Base-by-base conservation (phyloP, 2,113 vertebrate species). In the Sapajus apella region DNA sequence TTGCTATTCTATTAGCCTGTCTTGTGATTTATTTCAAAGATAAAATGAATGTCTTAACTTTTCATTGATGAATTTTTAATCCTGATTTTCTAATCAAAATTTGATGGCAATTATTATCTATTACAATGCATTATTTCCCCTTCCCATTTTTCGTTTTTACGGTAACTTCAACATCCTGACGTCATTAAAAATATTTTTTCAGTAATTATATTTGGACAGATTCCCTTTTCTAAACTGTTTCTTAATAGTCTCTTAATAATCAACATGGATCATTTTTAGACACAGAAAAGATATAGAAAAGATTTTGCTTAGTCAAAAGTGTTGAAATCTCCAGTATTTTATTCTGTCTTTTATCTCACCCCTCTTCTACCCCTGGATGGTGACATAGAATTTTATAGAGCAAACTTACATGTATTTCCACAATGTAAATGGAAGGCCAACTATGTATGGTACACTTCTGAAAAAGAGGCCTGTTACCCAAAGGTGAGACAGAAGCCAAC, bases 1-100 rank as follows among this genome's bases (percentile, higher is more conserved):
- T 96, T 97, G 58, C 89, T 94, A 90, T 95, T 97, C 72, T 45
- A 95, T 95, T 96, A 96, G 91, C 95, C 84, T 97, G 87, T 84
- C 96, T 87, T 47, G 72, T 96, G 58, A 96, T 97, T 97, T 98
- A 98, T 97, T 97, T 96, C 70, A 43, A 96, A 97, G 75, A 97
- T 92, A 97, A 98, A 98, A 97, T 95, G 43, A 96, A 72, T 96
- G 52, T 45, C 81, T 94, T 96, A 52, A 9, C 66, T 91, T 97
- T 98, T 95, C 76, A 95, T 93, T 98, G 79, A 85, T 66, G 61
- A 96, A 70, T 97, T 95, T 66, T 96, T 80, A 98, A 96, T 98
- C 93, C 77, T 12, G 68, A 83, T 94, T 84, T 95, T 98, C 43
- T 25, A 55, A 96, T 96, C 58, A 97, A 98, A 90, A 64, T 92